These are phyloP conservation scores for Drosophila aldrichi DNA, from an alignment of 2,888 invertebrate species.

Conservation along the genomic window DNA sequence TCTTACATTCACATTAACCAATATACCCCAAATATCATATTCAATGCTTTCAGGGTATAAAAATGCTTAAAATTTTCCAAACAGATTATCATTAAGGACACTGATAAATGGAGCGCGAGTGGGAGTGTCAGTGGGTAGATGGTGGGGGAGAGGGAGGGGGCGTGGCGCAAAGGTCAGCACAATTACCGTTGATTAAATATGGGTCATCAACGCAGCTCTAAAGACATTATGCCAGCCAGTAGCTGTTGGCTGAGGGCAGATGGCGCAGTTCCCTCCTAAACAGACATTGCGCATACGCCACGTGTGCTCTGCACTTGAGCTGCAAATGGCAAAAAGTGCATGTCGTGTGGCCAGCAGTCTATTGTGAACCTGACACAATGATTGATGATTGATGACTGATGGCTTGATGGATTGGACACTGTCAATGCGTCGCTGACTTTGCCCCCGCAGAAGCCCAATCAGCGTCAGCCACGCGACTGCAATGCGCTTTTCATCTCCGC, in stretches of 20 bases:
- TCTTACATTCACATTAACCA: too few species aligned
- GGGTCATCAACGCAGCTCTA: constrained; percentile 61
- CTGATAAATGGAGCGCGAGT: neutral
- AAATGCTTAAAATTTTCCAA: constrained; percentile 36
- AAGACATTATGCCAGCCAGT: constrained; percentile 3
- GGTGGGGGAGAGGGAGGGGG: neutral
- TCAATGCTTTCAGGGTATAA: neutral
- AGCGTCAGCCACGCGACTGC: neutral
- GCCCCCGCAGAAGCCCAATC: neutral
- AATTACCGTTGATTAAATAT: constrained; percentile 76
- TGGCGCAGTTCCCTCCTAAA: constrained; percentile 13
- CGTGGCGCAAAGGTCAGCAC: constrained; percentile 13
- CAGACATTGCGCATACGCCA: constrained; percentile 43
- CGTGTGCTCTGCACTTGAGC: constrained; percentile 15
- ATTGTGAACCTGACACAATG: neutral
- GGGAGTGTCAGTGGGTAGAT: neutral
- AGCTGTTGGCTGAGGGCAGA: neutral
- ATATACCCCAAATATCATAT: neutral
- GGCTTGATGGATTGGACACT: constrained; percentile 4
- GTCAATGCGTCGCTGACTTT: neutral
- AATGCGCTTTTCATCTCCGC: neutral
- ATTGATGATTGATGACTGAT: constrained; percentile 3
- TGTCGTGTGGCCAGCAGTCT: constrained; percentile 10
- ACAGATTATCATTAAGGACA: constrained; percentile 64
- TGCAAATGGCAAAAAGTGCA: constrained; percentile 30